These are phyloP conservation scores for Petaurus breviceps DNA, from an alignment of 2,113 vertebrate species.

Conservation along the genomic window DNA sequence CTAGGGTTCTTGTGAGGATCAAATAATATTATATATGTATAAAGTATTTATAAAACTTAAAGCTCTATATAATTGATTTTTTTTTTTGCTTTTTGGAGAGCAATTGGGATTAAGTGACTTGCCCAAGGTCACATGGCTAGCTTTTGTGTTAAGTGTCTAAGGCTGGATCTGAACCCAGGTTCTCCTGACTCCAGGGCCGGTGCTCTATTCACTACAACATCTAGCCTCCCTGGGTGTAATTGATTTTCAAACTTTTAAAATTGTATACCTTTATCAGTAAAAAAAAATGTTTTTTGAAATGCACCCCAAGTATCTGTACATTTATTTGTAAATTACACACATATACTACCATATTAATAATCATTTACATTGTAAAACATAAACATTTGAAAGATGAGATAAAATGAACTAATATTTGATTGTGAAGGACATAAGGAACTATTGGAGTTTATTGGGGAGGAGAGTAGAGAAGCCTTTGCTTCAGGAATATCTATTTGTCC, in stretches of 20 bases:
- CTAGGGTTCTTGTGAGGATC: not conserved
- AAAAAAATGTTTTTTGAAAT: not conserved
- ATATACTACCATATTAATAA: not conserved
- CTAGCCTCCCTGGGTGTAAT: too few species aligned
- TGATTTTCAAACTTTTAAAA: not conserved
- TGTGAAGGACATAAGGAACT: not conserved
- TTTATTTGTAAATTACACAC: not conserved
- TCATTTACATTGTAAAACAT: not conserved
- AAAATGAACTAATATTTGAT: not conserved
- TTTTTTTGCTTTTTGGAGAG: too few species aligned
- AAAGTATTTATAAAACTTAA: not conserved
- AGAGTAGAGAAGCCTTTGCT: too few species aligned
- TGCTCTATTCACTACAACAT: too few species aligned
- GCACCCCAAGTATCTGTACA: not conserved
- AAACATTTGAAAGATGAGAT: not conserved
- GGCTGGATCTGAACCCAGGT: too few species aligned
- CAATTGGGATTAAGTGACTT: too few species aligned
- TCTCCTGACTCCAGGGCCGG: too few species aligned
- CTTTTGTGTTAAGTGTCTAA: too few species aligned
- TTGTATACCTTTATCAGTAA: not conserved
- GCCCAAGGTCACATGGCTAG: too few species aligned
- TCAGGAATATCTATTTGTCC: not conserved
- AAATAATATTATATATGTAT: not conserved
- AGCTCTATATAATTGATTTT: not conserved
- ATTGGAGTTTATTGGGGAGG: too few species aligned